phyloP scores from a whole-genome alignment of 1,140 invertebrate genomes.

The Aricia agestis region DNA sequence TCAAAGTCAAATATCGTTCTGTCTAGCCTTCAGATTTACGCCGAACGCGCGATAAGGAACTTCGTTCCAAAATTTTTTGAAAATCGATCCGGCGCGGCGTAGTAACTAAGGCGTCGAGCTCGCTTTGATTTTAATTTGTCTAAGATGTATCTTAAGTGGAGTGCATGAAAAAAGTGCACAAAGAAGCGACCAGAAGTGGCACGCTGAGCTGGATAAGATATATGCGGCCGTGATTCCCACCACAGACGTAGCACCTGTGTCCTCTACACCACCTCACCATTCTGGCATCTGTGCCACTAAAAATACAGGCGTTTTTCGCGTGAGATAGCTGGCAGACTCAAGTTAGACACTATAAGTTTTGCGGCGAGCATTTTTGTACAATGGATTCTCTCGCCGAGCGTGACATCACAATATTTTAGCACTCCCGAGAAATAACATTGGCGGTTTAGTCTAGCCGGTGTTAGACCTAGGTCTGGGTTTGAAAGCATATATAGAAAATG shows the following conservation, averaged over 20 bases:
- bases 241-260: constrained; percentile 51
- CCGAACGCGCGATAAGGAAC: no score
- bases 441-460: constrained; percentile 25
- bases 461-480: constrained; percentile 24
- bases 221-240: constrained; percentile 62
- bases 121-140: constrained; percentile 29
- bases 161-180: constrained; percentile 44
- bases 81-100: no score
- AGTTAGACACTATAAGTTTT: constrained; percentile 27
- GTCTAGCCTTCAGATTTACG: no score
- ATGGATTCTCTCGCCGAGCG: constrained; percentile 38
- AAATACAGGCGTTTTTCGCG: not conserved
- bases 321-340: not conserved
- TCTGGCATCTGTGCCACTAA: constrained; percentile 10
- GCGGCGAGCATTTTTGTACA: constrained; percentile 56
- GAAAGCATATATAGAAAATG: constrained; percentile 21
- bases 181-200: constrained; percentile 54
- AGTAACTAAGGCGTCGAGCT: not conserved
- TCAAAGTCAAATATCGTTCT: no score
- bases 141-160: constrained; percentile 29
- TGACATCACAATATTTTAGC: constrained; percentile 60
- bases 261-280: constrained; percentile 29
- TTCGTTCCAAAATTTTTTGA: no score
- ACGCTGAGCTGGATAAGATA: constrained; percentile 52
- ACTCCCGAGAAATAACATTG: constrained; percentile 65